phyloP scores from a whole-genome alignment of 2,888 invertebrate species.

The Terebella lapidaria region DNA sequence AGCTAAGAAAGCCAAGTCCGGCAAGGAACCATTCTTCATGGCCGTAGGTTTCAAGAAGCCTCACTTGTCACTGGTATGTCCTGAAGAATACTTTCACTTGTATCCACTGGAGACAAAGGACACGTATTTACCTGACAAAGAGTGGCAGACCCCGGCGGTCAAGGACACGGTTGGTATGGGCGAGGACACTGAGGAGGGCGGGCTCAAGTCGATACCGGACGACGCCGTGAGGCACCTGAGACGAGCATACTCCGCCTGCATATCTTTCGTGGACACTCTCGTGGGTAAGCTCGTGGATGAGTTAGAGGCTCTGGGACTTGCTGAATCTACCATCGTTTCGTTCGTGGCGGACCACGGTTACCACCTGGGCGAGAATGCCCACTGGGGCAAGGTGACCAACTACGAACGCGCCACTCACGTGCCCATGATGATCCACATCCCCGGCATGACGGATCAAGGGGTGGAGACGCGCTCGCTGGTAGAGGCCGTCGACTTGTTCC shows the following conservation, averaged over 20 bases:
- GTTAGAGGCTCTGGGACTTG: conserved; percentile 21
- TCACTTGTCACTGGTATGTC: conserved; percentile 22
- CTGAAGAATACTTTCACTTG: conserved; percentile 15
- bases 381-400: conserved; percentile 35
- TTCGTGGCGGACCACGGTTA: conserved; percentile 34
- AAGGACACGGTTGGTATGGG: background rate
- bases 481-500: conserved; percentile 32
- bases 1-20: conserved; percentile 6
- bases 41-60: conserved; percentile 26
- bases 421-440: conserved; percentile 33
- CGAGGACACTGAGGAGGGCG: background rate
- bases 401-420: conserved; percentile 34
- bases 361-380: conserved; percentile 34
- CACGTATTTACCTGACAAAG: background rate
- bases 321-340: conserved; percentile 28
- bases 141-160: background rate
- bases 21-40: conserved; percentile 22
- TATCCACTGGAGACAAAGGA: conserved; percentile 8
- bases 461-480: conserved; percentile 20
- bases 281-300: conserved; percentile 25
- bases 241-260: conserved; percentile 29
- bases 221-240: conserved; percentile 22
- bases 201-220: conserved; percentile 25
- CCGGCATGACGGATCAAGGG: conserved; percentile 27
- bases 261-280: conserved; percentile 27